Evolutionary conservation across 1,140 invertebrate species (phyloP), one percentile per base, ranked within the genome.

Genomic region (Drosophila chauvacae): DNA sequence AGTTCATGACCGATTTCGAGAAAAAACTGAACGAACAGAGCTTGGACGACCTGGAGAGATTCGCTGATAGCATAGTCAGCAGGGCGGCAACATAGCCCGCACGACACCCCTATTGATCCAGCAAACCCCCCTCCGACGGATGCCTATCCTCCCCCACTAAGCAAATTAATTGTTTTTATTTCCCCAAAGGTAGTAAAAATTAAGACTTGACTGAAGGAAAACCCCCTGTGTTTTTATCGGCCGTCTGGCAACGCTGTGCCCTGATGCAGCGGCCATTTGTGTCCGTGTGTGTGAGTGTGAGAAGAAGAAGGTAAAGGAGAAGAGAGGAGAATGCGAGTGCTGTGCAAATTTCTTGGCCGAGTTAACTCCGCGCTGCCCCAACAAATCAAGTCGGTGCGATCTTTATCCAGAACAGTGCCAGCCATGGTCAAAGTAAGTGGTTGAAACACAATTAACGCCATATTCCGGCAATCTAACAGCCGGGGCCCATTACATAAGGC

Each of bases 1-100:
- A 92, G 75, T 94, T 94, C 74, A 94, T 94, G 92, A 83, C 56
- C 6, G 93, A 94, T 60, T 94, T 94, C 68, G 91, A 94, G 47
- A 76, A 51, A 13, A 93, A 93, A 90, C 81, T 94, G 5, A 87
- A 92, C 33, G 92, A 90, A 76, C 90, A 93, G 23, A 94, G 93
- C 72, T 75, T 94, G 45, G 94, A 94, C 44, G 94, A 94, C 76
- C 81, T 94, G 53, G 94, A 94, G 70, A 80, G 93, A 45, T 93
- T 94, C 71, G 93, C 93, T 11, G 88, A 84, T 16, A 91, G 68
- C 65, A 68, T 70, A 65, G 13, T 58, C 11, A 53, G 56, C 53
- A 55, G 53, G 37, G 35, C 61, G 26, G 14, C 30, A 18, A 73
- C 65, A 53, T 80, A 64, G 45, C 45, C 33, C 47, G 53, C 26